A percentile compares a stretch with the other conserved stretches of the same genome.
Conservation (phyloP, 2,888 invertebrate genomes). For the Steinernema hermaphroditum region DNA sequence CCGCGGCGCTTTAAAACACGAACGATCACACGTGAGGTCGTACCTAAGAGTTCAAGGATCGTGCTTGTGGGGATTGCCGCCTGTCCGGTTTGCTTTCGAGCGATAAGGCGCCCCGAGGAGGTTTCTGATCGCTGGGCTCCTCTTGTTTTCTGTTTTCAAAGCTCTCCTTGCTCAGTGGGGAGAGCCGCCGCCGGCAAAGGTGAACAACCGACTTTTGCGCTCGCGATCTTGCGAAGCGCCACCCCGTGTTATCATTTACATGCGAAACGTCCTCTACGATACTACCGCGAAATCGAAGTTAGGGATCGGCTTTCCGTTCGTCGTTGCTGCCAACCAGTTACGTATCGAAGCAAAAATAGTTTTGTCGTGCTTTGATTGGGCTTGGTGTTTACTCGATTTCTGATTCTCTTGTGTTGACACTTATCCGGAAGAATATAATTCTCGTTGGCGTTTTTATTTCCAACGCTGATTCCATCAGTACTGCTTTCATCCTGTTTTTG, state of each 20-base stretch:
- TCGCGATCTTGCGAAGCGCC: slow-evolving; percentile 4
- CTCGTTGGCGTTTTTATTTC: too few species aligned
- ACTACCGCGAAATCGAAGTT: neutral
- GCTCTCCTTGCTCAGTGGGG: neutral
- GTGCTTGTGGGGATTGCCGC: too few species aligned
- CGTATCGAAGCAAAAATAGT: neutral
- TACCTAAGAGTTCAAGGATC: too few species aligned
- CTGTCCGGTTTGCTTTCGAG: too few species aligned
- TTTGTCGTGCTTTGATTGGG: neutral
- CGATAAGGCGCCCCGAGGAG: neutral
- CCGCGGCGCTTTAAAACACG: too few species aligned
- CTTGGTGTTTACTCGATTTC: neutral
- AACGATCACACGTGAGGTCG: too few species aligned
- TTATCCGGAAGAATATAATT: too few species aligned
- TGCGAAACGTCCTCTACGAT: neutral
- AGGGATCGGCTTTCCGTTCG: too few species aligned
- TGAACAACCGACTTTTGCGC: neutral
- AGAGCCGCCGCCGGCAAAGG: neutral
- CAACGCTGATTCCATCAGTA: too few species aligned
- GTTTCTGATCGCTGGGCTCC: neutral
- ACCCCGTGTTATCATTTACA: slow-evolving; percentile 20
- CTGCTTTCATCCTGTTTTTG: too few species aligned
- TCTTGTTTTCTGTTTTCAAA: neutral
- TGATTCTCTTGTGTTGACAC: slow-evolving; percentile 14
- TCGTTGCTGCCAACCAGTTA: neutral